phyloP scores from a whole-genome alignment of 2,113 vertebrate genomes.

The Caretta caretta region DNA sequence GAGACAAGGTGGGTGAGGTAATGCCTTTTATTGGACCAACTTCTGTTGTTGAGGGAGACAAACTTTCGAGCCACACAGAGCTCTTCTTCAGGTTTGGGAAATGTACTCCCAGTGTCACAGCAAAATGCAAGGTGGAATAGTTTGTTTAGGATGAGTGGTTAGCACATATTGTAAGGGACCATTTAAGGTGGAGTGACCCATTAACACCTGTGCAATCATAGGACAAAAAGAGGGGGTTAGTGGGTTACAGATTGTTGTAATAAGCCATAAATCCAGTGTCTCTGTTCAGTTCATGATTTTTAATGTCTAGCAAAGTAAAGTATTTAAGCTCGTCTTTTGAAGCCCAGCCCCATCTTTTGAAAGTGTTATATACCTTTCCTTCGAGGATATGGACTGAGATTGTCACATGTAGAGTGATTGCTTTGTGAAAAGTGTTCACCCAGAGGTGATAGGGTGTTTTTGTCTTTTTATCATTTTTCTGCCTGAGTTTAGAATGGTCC shows the following conservation, averaged over 20 bases:
- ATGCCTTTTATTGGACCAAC: background rate
- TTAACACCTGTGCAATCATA: background rate
- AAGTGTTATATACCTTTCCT: background rate
- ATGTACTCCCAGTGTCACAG: background rate
- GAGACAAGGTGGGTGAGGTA: background rate
- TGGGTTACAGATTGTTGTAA: background rate
- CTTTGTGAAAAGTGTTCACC: background rate
- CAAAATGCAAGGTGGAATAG: background rate
- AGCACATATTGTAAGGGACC: background rate
- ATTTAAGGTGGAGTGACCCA: background rate
- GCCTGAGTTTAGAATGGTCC: background rate
- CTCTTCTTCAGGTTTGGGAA: background rate
- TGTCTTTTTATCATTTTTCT: background rate
- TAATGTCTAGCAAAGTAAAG: background rate
- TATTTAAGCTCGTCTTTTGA: background rate
- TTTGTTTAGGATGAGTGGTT: background rate
- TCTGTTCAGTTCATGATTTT: background rate
- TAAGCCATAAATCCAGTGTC: background rate
- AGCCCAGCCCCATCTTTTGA: background rate
- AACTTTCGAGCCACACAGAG: background rate
- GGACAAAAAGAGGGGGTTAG: background rate
- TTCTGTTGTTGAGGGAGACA: background rate
- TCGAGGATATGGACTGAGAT: background rate
- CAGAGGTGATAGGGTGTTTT: too few relatives aligned
- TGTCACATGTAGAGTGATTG: background rate